Evolutionary conservation across 2,113 vertebrate genomes (phyloP).

Genomic region (Protobothrops mucrosquamatus): DNA sequence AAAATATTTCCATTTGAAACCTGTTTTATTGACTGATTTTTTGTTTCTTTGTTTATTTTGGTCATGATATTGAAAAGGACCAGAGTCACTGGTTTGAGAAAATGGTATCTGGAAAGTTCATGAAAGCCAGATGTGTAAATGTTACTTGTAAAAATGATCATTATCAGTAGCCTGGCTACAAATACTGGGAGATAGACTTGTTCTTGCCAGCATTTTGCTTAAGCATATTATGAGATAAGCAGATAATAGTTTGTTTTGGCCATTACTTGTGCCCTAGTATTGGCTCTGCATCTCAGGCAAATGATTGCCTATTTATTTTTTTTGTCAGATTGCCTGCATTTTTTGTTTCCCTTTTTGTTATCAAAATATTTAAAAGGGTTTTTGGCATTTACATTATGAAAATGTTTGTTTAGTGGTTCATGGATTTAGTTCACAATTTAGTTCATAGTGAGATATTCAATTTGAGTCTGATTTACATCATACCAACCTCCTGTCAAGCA

Average conservation of each 20-base stretch:
- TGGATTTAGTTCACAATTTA: background rate
- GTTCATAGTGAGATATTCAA: background rate
- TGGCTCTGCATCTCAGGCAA: background rate
- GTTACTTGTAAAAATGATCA: background rate
- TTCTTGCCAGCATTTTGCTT: conserved; percentile 10
- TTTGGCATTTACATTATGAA: background rate
- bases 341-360: background rate
- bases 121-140: background rate
- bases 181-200: background rate
- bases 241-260: background rate
- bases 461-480: background rate
- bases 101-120: background rate
- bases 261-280: background rate
- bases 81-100: background rate
- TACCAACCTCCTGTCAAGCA: background rate
- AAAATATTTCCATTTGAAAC: background rate
- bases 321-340: background rate
- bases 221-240: background rate
- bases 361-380: background rate
- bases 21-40: background rate
- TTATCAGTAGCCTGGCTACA: background rate
- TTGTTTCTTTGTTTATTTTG: background rate
- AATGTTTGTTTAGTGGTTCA: background rate
- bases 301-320: background rate
- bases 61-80: background rate